Conservation (phyloP, 2,888 invertebrate genomes). For the Carabus problematicus region DNA sequence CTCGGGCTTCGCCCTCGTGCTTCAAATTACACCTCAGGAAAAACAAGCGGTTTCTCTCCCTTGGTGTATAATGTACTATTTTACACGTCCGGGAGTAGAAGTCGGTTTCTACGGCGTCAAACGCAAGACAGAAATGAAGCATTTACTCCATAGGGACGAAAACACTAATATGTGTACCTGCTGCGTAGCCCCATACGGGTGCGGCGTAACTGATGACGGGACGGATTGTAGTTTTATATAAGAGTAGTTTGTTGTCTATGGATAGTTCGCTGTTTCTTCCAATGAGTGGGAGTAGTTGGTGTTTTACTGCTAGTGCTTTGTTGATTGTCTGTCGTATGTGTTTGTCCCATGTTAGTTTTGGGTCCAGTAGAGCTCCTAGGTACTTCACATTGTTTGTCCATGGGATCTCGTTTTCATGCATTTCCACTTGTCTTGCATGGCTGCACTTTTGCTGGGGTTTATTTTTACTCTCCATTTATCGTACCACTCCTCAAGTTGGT, state of each 20-base stretch:
- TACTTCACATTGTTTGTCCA: too few species aligned
- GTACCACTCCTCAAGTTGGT: conserved; percentile 9
- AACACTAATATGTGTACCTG: background rate
- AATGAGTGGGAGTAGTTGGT: background rate
- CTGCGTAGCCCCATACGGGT: background rate
- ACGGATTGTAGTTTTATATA: background rate
- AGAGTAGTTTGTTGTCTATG: background rate
- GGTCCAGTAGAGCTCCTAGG: too few species aligned
- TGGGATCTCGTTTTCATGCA: background rate
- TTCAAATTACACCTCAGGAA: too few species aligned
- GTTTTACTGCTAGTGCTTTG: background rate
- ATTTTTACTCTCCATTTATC: background rate
- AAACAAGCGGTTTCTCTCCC: too few species aligned
- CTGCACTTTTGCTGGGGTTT: conserved; percentile 2
- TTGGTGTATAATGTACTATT: too few species aligned
- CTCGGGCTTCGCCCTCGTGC: too few species aligned
- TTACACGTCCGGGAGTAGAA: too few species aligned
- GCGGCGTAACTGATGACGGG: background rate
- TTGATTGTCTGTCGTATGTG: background rate
- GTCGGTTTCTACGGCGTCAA: too few species aligned
- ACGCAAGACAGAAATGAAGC: too few species aligned
- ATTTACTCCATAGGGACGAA: too few species aligned
- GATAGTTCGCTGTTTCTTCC: background rate
- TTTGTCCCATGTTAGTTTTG: background rate
- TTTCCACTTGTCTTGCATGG: background rate